Evolutionary conservation across 2,888 invertebrate species (phyloP).

Genomic region (Phortica okadai): DNA sequence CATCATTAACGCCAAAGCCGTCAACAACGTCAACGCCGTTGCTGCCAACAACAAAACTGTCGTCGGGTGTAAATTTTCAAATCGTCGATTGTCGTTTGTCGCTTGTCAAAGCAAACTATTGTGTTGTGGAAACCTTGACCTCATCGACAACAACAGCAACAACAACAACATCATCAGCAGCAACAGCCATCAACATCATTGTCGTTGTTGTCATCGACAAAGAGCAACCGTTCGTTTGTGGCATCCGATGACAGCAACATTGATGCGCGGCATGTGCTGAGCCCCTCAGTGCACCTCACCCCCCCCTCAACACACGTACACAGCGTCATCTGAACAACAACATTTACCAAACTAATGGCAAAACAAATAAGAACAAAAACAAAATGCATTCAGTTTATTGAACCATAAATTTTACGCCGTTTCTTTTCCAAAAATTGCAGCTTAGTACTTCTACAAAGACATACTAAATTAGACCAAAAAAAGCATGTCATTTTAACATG

Average conservation of each 20-base stretch:
- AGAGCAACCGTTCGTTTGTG: neutral
- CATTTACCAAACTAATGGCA: too few species aligned
- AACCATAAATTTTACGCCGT: too few species aligned
- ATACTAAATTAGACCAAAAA: too few species aligned
- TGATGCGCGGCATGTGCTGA: neutral
- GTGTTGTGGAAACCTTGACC: slow-evolving; percentile 39
- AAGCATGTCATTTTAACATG: too few species aligned
- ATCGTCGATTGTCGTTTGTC: neutral
- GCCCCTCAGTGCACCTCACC: too few species aligned
- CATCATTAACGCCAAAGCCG: neutral
- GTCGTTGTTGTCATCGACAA: neutral
- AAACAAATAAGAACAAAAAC: too few species aligned
- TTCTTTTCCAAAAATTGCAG: too few species aligned
- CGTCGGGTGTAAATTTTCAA: slow-evolving; percentile 36
- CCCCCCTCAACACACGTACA: too few species aligned
- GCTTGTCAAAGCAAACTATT: slow-evolving; percentile 30
- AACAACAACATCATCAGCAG: neutral
- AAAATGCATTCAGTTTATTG: too few species aligned
- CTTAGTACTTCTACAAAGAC: too few species aligned
- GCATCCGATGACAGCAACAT: neutral
- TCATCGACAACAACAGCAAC: slow-evolving; percentile 26
- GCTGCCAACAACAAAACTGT: neutral
- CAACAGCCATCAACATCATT: neutral
- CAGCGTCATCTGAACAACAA: too few species aligned
- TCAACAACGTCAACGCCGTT: neutral